Evolutionary conservation across 2,888 invertebrate species (phyloP), one percentile per base, ranked within the genome.

Genomic region (Dryadula phaetusa): DNA sequence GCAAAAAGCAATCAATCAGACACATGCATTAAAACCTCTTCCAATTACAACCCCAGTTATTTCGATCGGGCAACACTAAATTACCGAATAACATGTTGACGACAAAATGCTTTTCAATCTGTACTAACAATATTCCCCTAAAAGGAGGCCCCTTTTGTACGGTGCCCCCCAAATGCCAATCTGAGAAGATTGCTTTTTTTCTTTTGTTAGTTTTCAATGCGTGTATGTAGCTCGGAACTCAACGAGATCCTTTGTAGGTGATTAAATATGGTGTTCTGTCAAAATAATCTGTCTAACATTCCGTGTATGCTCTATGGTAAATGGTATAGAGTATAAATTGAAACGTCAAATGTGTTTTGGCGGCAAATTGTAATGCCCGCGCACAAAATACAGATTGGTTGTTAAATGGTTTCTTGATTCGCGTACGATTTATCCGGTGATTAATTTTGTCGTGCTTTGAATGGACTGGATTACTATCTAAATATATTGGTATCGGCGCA

Each of bases 131-230:
- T 87, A 82, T 87, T 82, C 85, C 83, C 81, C 81, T 76, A 78
- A 82, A 81, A 80, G 82, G 81, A 79, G 80, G 75, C 76, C 82
- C 80, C 84, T 84, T 86, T 87, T 84, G 83, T 84, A 80, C 74
- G 74, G 76, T 77, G 80, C 77, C 85, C 88, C 88, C 88, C 89
- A 90, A 91, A 90, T 90, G 92, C 92, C 92, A 92, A 92, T 92
- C 91, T 90, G 85, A 74, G 80, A 83, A 90, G 92, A 92, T 92
- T 92, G 92, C 92, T 92, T 92, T 92, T 90, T 90, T 92, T 90
- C 92, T 87, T 91, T 92, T 92, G 92, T 92, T 84, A 88, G 89
- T 90, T 88, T 87, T 90, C 90, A 92, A 92, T 92, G 88, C 87
- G 82, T 78, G 86, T 82, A 87, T 89, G 90, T 87, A 79, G 80